phyloP scores from a whole-genome alignment of 2,113 vertebrate species.

The Petroica traversi region DNA sequence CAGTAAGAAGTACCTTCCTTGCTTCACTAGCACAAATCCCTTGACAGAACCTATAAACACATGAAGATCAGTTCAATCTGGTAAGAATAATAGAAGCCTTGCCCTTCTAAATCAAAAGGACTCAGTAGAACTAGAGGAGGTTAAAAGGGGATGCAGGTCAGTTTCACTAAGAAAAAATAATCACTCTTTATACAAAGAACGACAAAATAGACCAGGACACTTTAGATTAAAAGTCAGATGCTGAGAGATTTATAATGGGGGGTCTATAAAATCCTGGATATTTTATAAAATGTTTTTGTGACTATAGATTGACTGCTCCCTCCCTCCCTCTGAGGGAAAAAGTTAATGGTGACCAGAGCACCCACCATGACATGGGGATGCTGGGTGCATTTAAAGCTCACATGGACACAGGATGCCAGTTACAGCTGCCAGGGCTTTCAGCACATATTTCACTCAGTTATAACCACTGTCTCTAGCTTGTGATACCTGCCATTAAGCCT shows the following conservation, averaged over 20 bases:
- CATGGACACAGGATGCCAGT: accelerated
- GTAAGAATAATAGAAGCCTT: background rate
- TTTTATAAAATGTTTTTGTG: background rate
- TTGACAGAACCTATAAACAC: background rate
- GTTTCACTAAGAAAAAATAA: background rate
- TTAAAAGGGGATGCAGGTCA: background rate
- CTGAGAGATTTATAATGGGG: background rate
- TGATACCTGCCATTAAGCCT: background rate
- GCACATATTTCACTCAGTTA: background rate
- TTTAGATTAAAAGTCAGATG: background rate
- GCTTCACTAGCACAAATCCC: background rate
- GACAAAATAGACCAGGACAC: background rate
- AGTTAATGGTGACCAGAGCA: background rate
- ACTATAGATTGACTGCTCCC: background rate
- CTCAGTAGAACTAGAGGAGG: background rate
- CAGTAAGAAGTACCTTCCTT: background rate
- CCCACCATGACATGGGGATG: background rate
- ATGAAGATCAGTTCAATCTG: background rate
- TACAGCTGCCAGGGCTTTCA: background rate
- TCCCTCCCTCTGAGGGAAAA: background rate
- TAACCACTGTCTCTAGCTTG: background rate
- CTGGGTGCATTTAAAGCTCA: background rate
- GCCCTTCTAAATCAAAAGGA: background rate
- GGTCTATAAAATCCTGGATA: background rate
- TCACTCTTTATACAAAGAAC: background rate